Evolutionary conservation across 2,888 invertebrate species (phyloP).

Genomic region (Aelia acuminata): DNA sequence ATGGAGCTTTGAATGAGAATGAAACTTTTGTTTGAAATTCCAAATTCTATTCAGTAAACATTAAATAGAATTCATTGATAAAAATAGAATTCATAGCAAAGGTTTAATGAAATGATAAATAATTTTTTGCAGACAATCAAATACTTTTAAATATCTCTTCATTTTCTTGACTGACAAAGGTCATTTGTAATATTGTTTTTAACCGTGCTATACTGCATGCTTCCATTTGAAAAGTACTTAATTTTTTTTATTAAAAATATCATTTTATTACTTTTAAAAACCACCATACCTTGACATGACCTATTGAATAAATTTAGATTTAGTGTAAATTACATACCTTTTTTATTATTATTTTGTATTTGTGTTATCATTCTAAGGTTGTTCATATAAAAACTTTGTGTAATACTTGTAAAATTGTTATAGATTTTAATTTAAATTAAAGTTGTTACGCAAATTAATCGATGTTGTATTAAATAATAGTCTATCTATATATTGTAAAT

Average conservation of each 20-base stretch:
- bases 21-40: slow-evolving; percentile 35
- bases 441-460: not conserved
- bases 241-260: slow-evolving; percentile 13
- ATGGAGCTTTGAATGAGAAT: slow-evolving; percentile 1
- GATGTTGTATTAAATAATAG: slow-evolving; percentile 17
- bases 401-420: slow-evolving; percentile 41
- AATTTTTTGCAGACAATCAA: slow-evolving; percentile 36
- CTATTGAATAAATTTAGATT: slow-evolving; percentile 41
- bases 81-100: not conserved
- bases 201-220: not conserved
- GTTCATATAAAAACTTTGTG: not conserved
- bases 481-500: slow-evolving; percentile 43
- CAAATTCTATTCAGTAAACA: not conserved
- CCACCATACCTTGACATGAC: slow-evolving; percentile 34
- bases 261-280: slow-evolving; percentile 44
- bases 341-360: slow-evolving; percentile 4
- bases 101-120: not conserved
- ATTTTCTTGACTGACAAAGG: slow-evolving; percentile 46
- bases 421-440: slow-evolving; percentile 24
- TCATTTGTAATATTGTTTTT: slow-evolving; percentile 39
- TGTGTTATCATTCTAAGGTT: slow-evolving; percentile 14
- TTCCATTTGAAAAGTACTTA: slow-evolving; percentile 33
- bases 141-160: slow-evolving; percentile 30
- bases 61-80: not conserved
- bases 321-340: not conserved